These are phyloP conservation scores for Rutilus rutilus DNA, from an alignment of 2,113 vertebrate genomes.

Conservation along the genomic window DNA sequence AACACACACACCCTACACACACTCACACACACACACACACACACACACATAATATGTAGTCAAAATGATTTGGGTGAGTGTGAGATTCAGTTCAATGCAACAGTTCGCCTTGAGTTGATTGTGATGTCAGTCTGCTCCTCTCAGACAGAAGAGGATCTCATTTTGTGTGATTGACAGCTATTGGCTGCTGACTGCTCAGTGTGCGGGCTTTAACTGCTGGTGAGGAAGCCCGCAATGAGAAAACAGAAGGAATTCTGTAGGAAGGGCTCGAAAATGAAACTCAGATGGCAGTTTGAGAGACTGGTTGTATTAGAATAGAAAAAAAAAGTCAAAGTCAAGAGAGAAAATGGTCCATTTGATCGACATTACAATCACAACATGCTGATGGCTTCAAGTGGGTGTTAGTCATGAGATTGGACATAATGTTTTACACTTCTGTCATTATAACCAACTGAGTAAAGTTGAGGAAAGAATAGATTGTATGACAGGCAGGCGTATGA, in stretches of 20 bases:
- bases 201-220: constrained; percentile 35
- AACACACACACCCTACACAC: too few relatives aligned
- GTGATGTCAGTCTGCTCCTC: constrained; percentile 36
- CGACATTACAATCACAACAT: constrained; percentile 27
- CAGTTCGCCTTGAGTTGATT: constrained; percentile 21
- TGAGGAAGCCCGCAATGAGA: constrained; percentile 19
- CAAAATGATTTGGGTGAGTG: not conserved
- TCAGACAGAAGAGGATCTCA: constrained; percentile 42
- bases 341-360: constrained; percentile 26
- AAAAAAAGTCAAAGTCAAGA: constrained; percentile 9
- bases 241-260: constrained; percentile 34
- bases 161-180: constrained; percentile 52
- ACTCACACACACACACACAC: too few relatives aligned
- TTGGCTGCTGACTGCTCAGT: constrained; percentile 46
- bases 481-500: constrained; percentile 3
- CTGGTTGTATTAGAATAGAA: not conserved
- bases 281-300: constrained; percentile 28
- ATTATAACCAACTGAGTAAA: constrained; percentile 31
- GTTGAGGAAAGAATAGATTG: not conserved
- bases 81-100: constrained; percentile 39
- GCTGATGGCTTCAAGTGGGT: constrained; percentile 16
- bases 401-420: constrained; percentile 19
- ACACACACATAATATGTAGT: not conserved
- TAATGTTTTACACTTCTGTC: constrained; percentile 21
- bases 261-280: constrained; percentile 45